These are phyloP conservation scores for Lithobates sylvaticus DNA, from an alignment of 2,797 vertebrate genomes.

Conservation along the genomic window DNA sequence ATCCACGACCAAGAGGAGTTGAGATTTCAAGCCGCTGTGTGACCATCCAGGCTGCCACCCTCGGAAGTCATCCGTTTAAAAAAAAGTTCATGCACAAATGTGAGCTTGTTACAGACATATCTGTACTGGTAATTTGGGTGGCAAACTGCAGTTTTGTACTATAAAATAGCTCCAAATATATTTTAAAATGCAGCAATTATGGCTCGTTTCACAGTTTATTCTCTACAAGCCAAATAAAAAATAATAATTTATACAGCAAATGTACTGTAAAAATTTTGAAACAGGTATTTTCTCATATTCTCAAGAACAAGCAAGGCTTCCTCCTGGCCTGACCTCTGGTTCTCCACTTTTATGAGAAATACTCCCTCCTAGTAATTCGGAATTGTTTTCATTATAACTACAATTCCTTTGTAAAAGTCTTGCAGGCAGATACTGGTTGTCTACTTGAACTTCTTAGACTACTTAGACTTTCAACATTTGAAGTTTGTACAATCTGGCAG, in stretches of 20 bases:
- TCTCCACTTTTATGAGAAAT: neutral
- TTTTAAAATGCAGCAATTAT: too few relatives aligned
- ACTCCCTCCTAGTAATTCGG: neutral
- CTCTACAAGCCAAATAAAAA: neutral
- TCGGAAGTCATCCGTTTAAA: too few relatives aligned
- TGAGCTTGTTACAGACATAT: too few relatives aligned
- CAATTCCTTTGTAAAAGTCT: neutral
- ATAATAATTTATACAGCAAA: neutral
- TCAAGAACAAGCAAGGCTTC: neutral
- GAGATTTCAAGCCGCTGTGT: too few relatives aligned
- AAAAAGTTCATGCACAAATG: too few relatives aligned
- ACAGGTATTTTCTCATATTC: neutral
- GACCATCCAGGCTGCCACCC: too few relatives aligned
- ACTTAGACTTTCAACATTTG: neutral
- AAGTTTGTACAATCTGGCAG: neutral
- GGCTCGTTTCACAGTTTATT: too few relatives aligned
- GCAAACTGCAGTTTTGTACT: neutral
- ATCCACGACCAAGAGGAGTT: too few relatives aligned
- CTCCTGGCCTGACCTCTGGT: neutral
- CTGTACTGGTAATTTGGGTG: too few relatives aligned
- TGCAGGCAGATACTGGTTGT: neutral
- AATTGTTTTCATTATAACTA: neutral
- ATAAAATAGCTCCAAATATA: neutral
- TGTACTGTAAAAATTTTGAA: neutral
- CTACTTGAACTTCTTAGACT: neutral